phyloP scores from a whole-genome alignment of 2,113 vertebrate genomes.

The Petromus typicus region DNA sequence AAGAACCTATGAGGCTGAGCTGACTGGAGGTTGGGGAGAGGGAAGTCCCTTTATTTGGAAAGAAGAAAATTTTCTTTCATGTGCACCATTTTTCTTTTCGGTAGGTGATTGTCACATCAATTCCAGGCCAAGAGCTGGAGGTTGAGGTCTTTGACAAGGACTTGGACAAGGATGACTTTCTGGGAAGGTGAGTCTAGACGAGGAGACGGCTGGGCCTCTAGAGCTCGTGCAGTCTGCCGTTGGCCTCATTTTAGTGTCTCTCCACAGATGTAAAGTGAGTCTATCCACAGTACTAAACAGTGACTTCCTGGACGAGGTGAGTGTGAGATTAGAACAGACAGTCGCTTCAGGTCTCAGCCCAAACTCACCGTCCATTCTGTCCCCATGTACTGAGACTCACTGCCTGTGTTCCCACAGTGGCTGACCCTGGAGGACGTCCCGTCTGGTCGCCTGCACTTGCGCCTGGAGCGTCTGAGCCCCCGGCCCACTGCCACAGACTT shows the following conservation, averaged over 20 bases:
- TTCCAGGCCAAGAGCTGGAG: slow-evolving; percentile 94
- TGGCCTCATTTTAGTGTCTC: not conserved
- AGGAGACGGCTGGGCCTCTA: not conserved
- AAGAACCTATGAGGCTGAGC: not conserved
- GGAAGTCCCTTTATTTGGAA: not conserved
- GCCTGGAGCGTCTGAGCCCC: slow-evolving; percentile 91
- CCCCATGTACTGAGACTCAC: not conserved
- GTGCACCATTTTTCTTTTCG: not conserved
- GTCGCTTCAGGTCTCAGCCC: not conserved
- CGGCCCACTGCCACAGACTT: slow-evolving; percentile 86
- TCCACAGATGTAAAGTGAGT: slow-evolving; percentile 91
- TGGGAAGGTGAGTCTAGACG: slow-evolving; percentile 89
- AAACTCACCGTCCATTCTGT: not conserved
- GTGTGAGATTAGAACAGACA: not conserved
- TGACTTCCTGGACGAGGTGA: slow-evolving; percentile 91
- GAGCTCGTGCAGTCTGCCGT: not conserved
- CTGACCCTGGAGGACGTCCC: slow-evolving; percentile 93
- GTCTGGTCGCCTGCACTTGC: slow-evolving; percentile 92
- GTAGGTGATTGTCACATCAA: slow-evolving; percentile 91
- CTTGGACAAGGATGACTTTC: slow-evolving; percentile 94
- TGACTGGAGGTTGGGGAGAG: not conserved
- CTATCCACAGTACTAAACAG: slow-evolving; percentile 89
- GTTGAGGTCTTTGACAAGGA: slow-evolving; percentile 95
- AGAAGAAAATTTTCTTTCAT: not conserved
- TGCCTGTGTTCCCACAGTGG: slow-evolving; percentile 87